phyloP scores from a whole-genome alignment of 2,113 vertebrate genomes.

The Podarcis muralis region DNA sequence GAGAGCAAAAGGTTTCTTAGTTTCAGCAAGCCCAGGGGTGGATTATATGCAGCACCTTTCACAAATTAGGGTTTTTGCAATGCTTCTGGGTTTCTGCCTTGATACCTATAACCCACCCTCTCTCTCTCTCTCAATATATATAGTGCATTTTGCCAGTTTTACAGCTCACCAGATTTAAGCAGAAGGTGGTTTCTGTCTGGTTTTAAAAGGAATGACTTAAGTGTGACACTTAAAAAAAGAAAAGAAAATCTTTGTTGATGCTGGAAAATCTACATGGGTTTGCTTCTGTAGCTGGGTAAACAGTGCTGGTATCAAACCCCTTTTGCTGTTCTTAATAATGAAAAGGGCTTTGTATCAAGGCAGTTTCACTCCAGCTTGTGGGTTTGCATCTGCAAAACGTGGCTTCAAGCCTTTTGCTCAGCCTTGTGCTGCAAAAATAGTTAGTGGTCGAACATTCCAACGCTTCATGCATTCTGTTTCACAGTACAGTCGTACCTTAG shows the following conservation, averaged over 20 bases:
- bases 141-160: conserved; percentile 34
- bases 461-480: no score
- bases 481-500: no score
- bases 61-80: conserved; percentile 55
- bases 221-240: neutral
- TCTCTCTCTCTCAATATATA: no score
- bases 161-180: conserved; percentile 26
- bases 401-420: neutral
- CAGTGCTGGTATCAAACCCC: neutral
- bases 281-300: conserved; percentile 52
- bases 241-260: conserved; percentile 25
- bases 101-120: conserved; percentile 35
- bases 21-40: conserved; percentile 51
- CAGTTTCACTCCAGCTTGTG: neutral
- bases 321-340: neutral
- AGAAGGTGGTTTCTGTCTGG: conserved; percentile 12
- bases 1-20: conserved; percentile 3
- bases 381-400: neutral
- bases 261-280: conserved; percentile 41
- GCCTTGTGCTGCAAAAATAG: no score
- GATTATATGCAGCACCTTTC: conserved; percentile 48
- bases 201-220: conserved; percentile 21
- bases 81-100: conserved; percentile 50
- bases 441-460: no score
- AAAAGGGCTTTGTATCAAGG: neutral